A percentile compares a stretch with the other conserved stretches of the same genome.
These are phyloP conservation scores for Sinotaia quadrata DNA, from an alignment of 2,888 invertebrate species.

Conservation along the genomic window DNA sequence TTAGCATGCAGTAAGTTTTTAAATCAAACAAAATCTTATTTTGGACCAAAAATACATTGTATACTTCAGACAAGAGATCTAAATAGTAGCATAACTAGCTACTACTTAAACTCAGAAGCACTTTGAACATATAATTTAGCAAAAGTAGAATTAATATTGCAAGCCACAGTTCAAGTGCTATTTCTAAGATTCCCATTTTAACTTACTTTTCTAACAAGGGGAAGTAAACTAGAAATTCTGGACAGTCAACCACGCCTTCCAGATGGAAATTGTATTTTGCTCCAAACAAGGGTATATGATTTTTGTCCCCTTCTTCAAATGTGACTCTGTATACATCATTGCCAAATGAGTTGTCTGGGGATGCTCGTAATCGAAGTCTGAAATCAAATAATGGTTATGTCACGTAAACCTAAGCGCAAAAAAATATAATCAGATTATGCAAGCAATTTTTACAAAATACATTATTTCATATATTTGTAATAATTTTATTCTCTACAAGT, in stretches of 20 bases:
- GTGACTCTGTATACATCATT: constrained; percentile 75
- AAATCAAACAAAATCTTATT: too few relatives aligned
- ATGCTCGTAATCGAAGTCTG: constrained; percentile 60
- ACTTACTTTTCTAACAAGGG: constrained; percentile 79
- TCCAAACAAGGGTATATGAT: constrained; percentile 86
- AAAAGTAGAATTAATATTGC: too few relatives aligned
- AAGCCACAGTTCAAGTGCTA: neutral
- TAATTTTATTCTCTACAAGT: neutral
- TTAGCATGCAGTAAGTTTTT: too few relatives aligned
- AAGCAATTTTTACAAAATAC: neutral
- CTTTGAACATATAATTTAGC: too few relatives aligned
- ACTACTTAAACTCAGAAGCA: too few relatives aligned
- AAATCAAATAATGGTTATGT: constrained; percentile 32
- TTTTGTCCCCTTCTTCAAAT: constrained; percentile 67
- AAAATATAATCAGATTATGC: neutral
- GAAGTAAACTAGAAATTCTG: constrained; percentile 97
- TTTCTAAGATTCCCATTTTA: neutral
- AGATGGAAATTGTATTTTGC: constrained; percentile 95
- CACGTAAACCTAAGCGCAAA: neutral
- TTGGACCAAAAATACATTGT: too few relatives aligned
- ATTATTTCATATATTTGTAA: neutral
- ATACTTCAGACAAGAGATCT: too few relatives aligned
- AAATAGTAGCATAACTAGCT: too few relatives aligned
- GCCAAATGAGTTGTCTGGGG: constrained; percentile 67
- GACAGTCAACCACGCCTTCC: constrained; percentile 97